Evolutionary conservation across 2,888 invertebrate species (phyloP), one percentile per base, ranked within the genome.

Genomic region (Priocnemis perturbator): DNA sequence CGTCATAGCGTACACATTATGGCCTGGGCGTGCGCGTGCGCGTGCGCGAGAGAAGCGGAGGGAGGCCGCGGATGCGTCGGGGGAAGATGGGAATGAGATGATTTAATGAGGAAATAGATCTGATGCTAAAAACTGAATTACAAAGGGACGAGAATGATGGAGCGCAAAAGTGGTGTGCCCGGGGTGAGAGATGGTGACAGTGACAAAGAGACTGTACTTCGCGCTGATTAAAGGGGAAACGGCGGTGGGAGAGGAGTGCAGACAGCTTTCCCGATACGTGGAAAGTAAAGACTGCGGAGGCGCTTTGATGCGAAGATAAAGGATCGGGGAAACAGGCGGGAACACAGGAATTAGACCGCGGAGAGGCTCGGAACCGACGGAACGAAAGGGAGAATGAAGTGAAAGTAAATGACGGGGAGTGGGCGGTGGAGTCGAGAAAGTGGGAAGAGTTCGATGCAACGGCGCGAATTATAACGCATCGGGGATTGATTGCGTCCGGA

Each of bases 401-500:
- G 60, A 47, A 11, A 21, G 30, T 17, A 47, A 48, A 26, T 15
- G 50, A n/a, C 26, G 11, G 17, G 4, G 47, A 47, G 47, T 3
- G 47, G 11, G 17, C 4, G 11, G n/a, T 2, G 47, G 19, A 2
- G 50, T 17, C 11, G 19, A 15, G 15, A 47, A 50, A 19, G 5
- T n/a, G n/a, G 14, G 50, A 5, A 17, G 2, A 9, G 17, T 9
- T 17, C 15, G 50, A 50, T 19, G 50, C 19, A 50, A 56, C 63
- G 58, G 48, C 53, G 74, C 68, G 58, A 76, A 74, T 70, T 72
- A 73, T 71, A 71, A 73, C 76, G 78, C 74, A 79, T 80, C 77
- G 77, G 74, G 74, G 81, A 82, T 82, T 81, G 80, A 82, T 82
- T 82, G 79, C 74, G 70, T 72, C 71, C 78, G 78, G 77, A 81